A percentile compares a stretch with the other conserved stretches of the same genome.
Conservation (phyloP, 2,888 invertebrate species). For the Dicroscelio sp. region DNA sequence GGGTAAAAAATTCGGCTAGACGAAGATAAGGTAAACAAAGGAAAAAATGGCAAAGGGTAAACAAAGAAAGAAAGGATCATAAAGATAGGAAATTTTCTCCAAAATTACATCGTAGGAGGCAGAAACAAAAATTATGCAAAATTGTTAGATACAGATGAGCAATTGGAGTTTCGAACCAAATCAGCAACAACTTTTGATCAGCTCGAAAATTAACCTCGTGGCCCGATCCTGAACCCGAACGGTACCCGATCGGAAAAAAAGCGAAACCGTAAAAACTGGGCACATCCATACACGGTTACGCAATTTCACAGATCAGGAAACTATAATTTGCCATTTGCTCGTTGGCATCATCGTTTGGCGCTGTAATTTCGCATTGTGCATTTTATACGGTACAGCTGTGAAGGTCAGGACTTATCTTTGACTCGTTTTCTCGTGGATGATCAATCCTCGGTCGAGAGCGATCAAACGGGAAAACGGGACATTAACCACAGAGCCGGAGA, state of each 20-base stretch:
- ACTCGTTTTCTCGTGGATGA: constrained; percentile 77
- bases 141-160: no score
- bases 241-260: constrained; percentile 23
- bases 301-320: constrained; percentile 76
- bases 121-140: no score
- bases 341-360: constrained; percentile 75
- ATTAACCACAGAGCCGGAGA: constrained; percentile 90
- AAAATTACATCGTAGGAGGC: no score
- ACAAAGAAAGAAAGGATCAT: no score
- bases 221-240: constrained; percentile 44
- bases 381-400: constrained; percentile 74
- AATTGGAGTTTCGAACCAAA: no score
- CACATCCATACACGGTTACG: constrained; percentile 71
- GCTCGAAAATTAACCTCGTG: background rate
- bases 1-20: no score
- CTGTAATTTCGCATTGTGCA: constrained; percentile 73
- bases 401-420: constrained; percentile 80
- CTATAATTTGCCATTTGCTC: constrained; percentile 76
- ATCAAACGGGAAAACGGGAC: constrained; percentile 89
- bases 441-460: constrained; percentile 86
- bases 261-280: background rate
- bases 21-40: no score
- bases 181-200: no score
- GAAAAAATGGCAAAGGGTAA: no score
- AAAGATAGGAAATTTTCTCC: no score